Conservation (phyloP, 2,113 vertebrate genomes). For the Noturus placidus region DNA sequence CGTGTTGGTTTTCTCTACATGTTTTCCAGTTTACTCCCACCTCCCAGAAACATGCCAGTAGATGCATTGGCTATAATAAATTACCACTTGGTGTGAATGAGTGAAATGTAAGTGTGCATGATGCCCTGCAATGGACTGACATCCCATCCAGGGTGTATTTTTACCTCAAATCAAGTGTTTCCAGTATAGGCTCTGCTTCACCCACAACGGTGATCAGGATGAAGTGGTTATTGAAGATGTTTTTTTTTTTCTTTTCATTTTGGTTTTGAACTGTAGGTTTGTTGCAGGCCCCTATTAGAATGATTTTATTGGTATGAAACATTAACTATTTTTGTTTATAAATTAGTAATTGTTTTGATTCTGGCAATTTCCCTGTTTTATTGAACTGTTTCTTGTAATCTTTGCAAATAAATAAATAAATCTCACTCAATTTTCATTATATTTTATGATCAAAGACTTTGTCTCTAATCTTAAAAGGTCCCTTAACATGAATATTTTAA, state of each 20-base stretch:
- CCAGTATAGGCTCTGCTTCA: neutral
- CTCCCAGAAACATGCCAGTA: neutral
- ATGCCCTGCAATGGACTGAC: neutral
- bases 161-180: neutral
- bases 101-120: neutral
- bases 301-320: constrained; percentile 19
- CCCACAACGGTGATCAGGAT: neutral
- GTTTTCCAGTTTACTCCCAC: neutral
- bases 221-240: neutral
- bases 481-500: constrained; percentile 52
- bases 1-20: neutral
- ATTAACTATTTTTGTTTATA: constrained; percentile 44
- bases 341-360: constrained; percentile 32
- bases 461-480: constrained; percentile 65
- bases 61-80: neutral
- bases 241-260: neutral
- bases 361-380: constrained; percentile 41
- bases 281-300: constrained; percentile 12
- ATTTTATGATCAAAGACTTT: constrained; percentile 69
- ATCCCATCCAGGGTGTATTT: neutral
- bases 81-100: neutral
- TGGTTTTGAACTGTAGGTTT: constrained; percentile 23
- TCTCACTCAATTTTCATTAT: constrained; percentile 65
- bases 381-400: neutral
- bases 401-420: constrained; percentile 53